A percentile compares a stretch with the other conserved stretches of the same genome.
Conservation (phyloP, 2,888 invertebrate genomes). For the Cantharis nigra region DNA sequence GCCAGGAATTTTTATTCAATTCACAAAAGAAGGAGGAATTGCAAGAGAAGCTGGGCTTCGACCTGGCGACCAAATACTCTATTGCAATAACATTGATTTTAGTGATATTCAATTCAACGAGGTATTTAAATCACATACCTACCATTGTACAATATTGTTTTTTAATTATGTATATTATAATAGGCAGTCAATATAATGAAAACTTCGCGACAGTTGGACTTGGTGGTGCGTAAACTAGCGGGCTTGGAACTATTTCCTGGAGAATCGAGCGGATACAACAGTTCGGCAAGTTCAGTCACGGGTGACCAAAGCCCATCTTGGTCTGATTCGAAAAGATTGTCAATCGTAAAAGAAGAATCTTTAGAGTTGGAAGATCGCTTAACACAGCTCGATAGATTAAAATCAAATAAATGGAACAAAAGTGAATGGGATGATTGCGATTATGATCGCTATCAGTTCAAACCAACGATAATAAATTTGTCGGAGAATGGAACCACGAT, state of each 20-base stretch:
- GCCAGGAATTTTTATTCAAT: constrained; percentile 88
- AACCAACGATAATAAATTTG: constrained; percentile 74
- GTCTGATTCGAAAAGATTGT: constrained; percentile 68
- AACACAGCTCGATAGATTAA: constrained; percentile 38
- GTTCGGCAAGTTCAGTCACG: constrained; percentile 81
- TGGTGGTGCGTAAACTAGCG: constrained; percentile 76
- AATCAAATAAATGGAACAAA: constrained; percentile 50
- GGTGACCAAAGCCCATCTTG: constrained; percentile 74
- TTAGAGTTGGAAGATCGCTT: constrained; percentile 64
- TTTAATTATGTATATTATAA: constrained; percentile 29
- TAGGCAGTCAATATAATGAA: constrained; percentile 84
- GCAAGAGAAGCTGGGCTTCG: constrained; percentile 86
- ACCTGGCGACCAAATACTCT: constrained; percentile 89
- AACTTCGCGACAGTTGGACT: constrained; percentile 73
- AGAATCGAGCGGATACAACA: constrained; percentile 83
- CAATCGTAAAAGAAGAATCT: constrained; percentile 75
- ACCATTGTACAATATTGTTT: background rate
- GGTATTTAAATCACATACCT: constrained; percentile 52
- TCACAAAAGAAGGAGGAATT: constrained; percentile 86
- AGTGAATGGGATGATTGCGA: constrained; percentile 65
- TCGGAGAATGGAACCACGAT: constrained; percentile 74
- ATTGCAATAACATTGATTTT: constrained; percentile 84
- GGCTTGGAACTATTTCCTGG: constrained; percentile 81
- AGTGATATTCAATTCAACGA: constrained; percentile 80
- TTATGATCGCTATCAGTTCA: constrained; percentile 62